Evolutionary conservation across 2,797 vertebrate genomes (phyloP), one percentile per base, ranked within the genome.

Genomic region (Tachyglossus aculeatus): DNA sequence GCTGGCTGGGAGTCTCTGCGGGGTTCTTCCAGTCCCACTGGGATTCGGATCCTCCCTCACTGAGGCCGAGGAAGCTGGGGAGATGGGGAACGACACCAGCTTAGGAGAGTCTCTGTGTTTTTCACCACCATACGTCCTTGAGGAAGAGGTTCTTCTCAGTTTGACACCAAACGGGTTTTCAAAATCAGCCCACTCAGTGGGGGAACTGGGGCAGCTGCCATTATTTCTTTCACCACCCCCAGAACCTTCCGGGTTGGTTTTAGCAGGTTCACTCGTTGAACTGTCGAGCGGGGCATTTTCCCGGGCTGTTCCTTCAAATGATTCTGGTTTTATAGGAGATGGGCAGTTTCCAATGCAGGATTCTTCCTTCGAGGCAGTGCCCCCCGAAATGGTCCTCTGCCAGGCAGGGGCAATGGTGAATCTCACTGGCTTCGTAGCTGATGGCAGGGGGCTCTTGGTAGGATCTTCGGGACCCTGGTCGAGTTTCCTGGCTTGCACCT

Each of bases 151-250:
- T 87, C 91, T 96, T 82, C 94, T 94, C 74, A 97, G 87, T 47
- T 81, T 92, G 24, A 97, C 85, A 39, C 97, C 96, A 70, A 98
- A 97, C 0, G 90, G 90, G 65, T 77, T 96, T 86, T 95, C 90
- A 2, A 63, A 52, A 48, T 76, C 43, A 58, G 45, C 10, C 56
- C 45, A 22, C 1, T 53, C 70, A 38, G 57, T 5, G 18, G 65
- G 47, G 38, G 58, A 56, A 37, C 22, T 27, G 16, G 78, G 40
- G 40, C 53, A 21, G 1, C 32, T 11, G 3, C 43, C 83, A 33
- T 63, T 78, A 32, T 53, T 75, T 63, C 50, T 75, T 21, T 50
- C 40, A 3, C 82, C 67, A 57, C 33, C 74, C 63, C 73, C 34
- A 48, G 72, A 56, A 13, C 45, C 48, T 0, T 92, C 90, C 0